Conservation (phyloP, 2,888 invertebrate species). For the Pyrrhopygopsis socrates region DNA sequence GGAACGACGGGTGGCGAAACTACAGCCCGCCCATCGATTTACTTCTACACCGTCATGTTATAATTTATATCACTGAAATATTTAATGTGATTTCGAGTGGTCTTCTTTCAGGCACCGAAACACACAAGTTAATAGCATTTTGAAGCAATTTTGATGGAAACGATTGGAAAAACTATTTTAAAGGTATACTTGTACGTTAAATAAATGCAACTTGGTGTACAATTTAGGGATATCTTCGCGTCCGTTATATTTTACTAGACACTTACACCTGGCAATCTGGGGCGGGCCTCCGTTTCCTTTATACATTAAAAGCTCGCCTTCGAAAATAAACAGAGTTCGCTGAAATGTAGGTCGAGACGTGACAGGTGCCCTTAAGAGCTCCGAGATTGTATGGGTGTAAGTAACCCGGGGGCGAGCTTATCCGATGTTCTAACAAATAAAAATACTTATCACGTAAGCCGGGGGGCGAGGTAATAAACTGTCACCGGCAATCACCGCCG, state of each 20-base stretch:
- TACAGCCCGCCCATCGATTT: slow-evolving; percentile 43
- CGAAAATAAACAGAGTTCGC: slow-evolving; percentile 78
- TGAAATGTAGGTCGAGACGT: slow-evolving; percentile 82
- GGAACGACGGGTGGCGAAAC: slow-evolving; percentile 40
- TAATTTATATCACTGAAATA: slow-evolving; percentile 34
- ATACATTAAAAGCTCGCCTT: slow-evolving; percentile 54
- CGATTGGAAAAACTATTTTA: too few relatives aligned
- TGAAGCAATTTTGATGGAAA: neutral
- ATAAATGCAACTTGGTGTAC: neutral
- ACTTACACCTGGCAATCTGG: slow-evolving; percentile 27
- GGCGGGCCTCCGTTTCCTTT: slow-evolving; percentile 37
- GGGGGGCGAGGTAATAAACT: slow-evolving; percentile 69
- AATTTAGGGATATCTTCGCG: slow-evolving; percentile 8
- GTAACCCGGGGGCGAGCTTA: slow-evolving; percentile 89
- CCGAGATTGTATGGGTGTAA: slow-evolving; percentile 89
- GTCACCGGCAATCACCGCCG: slow-evolving; percentile 47
- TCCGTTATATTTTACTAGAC: slow-evolving; percentile 36
- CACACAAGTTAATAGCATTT: too few relatives aligned
- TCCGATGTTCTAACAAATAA: slow-evolving; percentile 90
- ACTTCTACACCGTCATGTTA: slow-evolving; percentile 30
- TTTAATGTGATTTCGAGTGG: slow-evolving; percentile 30
- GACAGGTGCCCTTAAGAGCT: slow-evolving; percentile 89
- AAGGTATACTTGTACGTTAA: too few relatives aligned
- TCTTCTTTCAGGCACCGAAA: too few relatives aligned
- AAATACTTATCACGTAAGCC: slow-evolving; percentile 92